Evolutionary conservation across 2,888 invertebrate genomes (phyloP).

Genomic region (Erannis defoliaria): DNA sequence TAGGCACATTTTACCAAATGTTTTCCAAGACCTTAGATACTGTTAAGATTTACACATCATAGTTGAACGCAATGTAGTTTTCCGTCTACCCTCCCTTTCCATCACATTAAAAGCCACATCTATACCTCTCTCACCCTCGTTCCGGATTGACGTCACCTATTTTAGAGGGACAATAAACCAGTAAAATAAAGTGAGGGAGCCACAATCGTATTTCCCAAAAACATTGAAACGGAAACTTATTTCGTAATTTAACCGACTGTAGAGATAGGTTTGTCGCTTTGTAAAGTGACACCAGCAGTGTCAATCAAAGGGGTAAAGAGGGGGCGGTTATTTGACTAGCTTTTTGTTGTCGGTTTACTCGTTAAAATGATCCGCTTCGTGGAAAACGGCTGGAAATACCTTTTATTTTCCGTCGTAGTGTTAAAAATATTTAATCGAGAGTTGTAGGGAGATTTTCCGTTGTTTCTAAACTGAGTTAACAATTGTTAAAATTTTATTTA

Average conservation of each 20-base stretch:
- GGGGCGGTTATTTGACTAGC: constrained; percentile 31
- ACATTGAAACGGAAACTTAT: not conserved
- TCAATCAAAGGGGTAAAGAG: constrained; percentile 26
- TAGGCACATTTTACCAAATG: no score
- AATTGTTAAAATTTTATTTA: not conserved
- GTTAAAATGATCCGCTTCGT: constrained; percentile 31
- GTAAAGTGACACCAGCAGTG: constrained; percentile 35
- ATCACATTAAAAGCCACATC: not conserved
- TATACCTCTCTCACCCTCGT: constrained; percentile 12
- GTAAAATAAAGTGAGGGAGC: not conserved
- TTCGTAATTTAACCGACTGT: not conserved
- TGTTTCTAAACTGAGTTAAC: not conserved
- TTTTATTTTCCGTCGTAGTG: constrained; percentile 16
- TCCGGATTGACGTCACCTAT: constrained; percentile 27
- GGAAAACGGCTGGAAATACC: constrained; percentile 21
- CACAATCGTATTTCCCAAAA: not conserved
- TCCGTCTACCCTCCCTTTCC: constrained; percentile 25
- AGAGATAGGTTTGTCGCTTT: not conserved
- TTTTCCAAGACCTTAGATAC: constrained; percentile 16
- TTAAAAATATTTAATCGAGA: constrained; percentile 1
- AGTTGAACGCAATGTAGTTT: constrained; percentile 30
- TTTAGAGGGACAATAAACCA: not conserved
- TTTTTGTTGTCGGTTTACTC: constrained; percentile 32
- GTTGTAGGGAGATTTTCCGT: not conserved
- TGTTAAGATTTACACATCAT: constrained; percentile 14